Conservation (phyloP, 2,113 vertebrate genomes). For the Oceanodroma tethys region DNA sequence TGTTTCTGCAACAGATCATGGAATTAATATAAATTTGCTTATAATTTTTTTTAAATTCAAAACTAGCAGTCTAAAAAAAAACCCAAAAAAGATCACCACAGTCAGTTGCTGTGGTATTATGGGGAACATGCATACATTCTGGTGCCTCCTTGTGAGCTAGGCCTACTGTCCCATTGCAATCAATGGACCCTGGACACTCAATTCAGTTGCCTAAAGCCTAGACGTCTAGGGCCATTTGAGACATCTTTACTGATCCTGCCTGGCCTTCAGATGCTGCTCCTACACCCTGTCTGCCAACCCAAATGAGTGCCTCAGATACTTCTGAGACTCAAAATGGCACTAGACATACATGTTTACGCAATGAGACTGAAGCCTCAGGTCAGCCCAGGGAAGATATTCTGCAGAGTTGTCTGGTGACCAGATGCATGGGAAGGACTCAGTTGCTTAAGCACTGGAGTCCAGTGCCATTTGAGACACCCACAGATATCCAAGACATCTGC, state of each 20-base stretch:
- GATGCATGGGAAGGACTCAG: neutral
- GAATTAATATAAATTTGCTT: neutral
- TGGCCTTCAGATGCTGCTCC: neutral
- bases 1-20: slow-evolving; percentile 76
- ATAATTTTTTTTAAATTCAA: neutral
- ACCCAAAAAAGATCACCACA: neutral
- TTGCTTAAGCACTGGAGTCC: neutral
- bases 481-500: neutral
- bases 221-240: accelerated
- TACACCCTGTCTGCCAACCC: neutral
- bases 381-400: neutral
- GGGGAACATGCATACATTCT: neutral
- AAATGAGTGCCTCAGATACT: neutral
- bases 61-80: neutral
- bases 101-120: neutral
- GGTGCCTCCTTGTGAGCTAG: neutral
- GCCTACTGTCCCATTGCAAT: neutral
- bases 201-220: neutral
- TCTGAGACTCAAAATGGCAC: neutral
- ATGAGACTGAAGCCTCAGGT: neutral
- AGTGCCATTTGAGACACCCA: neutral
- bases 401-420: neutral
- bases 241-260: neutral
- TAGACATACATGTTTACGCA: neutral
- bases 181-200: neutral